phyloP scores from a whole-genome alignment of 2,888 invertebrate genomes.

The Marasmarcha lunaedactyla region DNA sequence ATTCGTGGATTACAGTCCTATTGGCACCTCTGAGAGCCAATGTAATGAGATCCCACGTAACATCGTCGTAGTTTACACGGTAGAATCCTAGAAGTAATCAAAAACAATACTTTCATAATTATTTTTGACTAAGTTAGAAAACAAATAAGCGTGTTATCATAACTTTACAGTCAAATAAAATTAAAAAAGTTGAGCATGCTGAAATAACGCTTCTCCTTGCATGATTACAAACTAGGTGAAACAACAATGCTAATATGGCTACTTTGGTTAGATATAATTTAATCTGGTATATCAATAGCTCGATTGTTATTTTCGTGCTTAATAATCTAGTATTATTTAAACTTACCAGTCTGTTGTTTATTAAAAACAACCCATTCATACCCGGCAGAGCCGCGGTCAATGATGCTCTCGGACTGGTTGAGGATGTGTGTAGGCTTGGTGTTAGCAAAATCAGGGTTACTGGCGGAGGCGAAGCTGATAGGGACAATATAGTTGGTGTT shows the following conservation, averaged over 20 bases:
- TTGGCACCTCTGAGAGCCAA: slow-evolving; percentile 38
- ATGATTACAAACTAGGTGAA: too few relatives aligned
- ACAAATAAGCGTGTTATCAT: too few relatives aligned
- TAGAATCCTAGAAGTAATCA: slow-evolving; percentile 75
- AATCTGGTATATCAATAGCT: too few relatives aligned
- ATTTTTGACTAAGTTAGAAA: too few relatives aligned
- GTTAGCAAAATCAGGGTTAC: slow-evolving; percentile 44
- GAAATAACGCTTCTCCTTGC: too few relatives aligned
- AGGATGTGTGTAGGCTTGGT: slow-evolving; percentile 55
- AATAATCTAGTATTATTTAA: too few relatives aligned
- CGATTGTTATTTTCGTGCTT: too few relatives aligned
- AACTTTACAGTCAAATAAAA: too few relatives aligned
- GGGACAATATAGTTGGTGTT: slow-evolving; percentile 50
- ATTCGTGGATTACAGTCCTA: slow-evolving; percentile 62
- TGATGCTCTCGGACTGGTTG: slow-evolving; percentile 26
- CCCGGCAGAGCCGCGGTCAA: slow-evolving; percentile 33
- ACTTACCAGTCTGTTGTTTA: slow-evolving; percentile 70
- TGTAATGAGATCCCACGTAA: slow-evolving; percentile 66
- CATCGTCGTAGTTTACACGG: slow-evolving; percentile 74
- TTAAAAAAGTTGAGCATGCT: too few relatives aligned
- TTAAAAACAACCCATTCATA: slow-evolving; percentile 73
- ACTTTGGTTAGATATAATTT: too few relatives aligned
- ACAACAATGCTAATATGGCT: too few relatives aligned
- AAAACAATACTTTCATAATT: too few relatives aligned
- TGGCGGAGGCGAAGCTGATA: slow-evolving; percentile 43